Conservation (phyloP, 2,888 invertebrate genomes). For the Kuschelorhynchus macadamiae region DNA sequence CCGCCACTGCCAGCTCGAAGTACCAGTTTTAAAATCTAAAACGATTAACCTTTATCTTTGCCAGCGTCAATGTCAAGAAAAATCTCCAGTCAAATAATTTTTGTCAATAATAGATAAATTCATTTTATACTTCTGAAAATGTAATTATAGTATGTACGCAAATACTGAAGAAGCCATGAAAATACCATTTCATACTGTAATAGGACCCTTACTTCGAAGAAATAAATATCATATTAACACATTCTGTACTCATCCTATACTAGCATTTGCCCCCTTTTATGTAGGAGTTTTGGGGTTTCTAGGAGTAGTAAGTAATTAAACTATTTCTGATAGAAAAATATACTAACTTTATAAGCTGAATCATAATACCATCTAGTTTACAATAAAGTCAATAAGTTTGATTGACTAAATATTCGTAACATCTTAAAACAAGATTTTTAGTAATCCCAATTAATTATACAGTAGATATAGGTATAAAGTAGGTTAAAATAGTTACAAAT, state of each 20-base stretch:
- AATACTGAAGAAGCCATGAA: slow-evolving; percentile 54
- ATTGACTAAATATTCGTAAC: no score
- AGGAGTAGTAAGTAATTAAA: slow-evolving; percentile 62
- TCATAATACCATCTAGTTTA: no score
- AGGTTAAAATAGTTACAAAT: no score
- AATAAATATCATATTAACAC: slow-evolving; percentile 56
- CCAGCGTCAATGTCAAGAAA: slow-evolving; percentile 5
- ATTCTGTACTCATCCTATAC: slow-evolving; percentile 59
- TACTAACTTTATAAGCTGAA: no score
- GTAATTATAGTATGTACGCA: slow-evolving; percentile 24
- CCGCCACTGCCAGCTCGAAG: no score
- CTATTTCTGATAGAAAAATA: background rate
- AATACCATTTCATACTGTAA: slow-evolving; percentile 60
- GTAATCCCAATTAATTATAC: no score
- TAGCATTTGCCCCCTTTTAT: slow-evolving; percentile 61
- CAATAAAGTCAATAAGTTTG: no score
- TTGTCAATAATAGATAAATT: background rate
- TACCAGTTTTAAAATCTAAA: no score
- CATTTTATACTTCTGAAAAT: slow-evolving; percentile 4
- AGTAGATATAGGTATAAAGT: no score
- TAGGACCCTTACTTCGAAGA: slow-evolving; percentile 58
- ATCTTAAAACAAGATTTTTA: no score
- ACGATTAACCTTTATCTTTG: background rate
- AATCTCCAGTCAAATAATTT: slow-evolving; percentile 2
- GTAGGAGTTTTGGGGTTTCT: slow-evolving; percentile 62